Base-by-base conservation (phyloP, 2,888 invertebrate genomes). In the Lymantria monacha region DNA sequence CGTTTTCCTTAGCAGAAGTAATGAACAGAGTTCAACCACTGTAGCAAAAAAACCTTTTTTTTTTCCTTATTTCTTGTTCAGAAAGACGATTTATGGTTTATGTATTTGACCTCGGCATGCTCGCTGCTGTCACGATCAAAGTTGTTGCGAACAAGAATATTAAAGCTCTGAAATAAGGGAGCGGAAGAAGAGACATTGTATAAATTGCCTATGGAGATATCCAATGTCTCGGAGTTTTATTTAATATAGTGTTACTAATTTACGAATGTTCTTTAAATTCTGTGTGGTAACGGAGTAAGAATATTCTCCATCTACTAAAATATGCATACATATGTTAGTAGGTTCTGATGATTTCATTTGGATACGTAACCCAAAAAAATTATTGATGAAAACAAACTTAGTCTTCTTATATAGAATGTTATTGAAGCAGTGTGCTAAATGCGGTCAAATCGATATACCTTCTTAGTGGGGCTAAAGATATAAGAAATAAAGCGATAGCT, bases 21-120 rank as follows among this genome's bases (percentile, higher is more conserved):
- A 82, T 79, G 76, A 82, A 83, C 76, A 74, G 71, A 75, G 70
- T 75, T 77, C 71, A 74, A 79, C 74, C 74, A 74, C 66, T 76
- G 68, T 69, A 71, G 76, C 72, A 76, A 74, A 79, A 65, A 75
- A 78, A 71, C 65, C 62, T 74, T n/a, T n/a, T 75, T 81, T 10
- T 33, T 76, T 73, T 70, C 71, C 69, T 72, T 72, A 78, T 79
- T 81, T 79, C 74, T 75, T 67, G 71, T 72, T 69, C 61, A 76
- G 72, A 70, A 72, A 76, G 75, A 76, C 76, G 74, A 85, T 85
- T 85, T 85, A 85, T 83, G 74, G 81, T 77, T 84, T 82, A 82
- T 84, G 76, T 83, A 74, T 83, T 81, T 81, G 83, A 83, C 85
- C 85, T 84, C 82, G 79, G 71, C 69, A 59, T 70, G 65, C 70